Evolutionary conservation across 2,113 vertebrate species (phyloP), one percentile per base, ranked within the genome.

Genomic region (Nesogale talazaci): DNA sequence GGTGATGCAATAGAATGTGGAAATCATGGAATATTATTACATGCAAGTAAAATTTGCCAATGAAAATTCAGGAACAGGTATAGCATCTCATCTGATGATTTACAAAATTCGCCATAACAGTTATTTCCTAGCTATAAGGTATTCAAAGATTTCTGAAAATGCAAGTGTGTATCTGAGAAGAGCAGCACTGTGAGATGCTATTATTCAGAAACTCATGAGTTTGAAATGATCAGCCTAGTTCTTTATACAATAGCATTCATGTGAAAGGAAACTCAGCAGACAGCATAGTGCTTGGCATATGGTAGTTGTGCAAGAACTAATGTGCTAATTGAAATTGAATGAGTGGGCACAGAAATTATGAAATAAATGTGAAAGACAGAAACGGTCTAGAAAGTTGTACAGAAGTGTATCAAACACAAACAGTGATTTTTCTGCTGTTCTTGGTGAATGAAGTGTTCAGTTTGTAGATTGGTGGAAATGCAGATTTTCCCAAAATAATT

Each of bases 291-390:
- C 42, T 8, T 88, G 40, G 10, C 29, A 77, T 81, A 40, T 77
- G 63, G 20, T 84, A 84, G 29, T 72, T 70, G 9, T 57, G 74
- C 91, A 52, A 77, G 10, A 77, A 86, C 10, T 86, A 69, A 74
- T 79, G 78, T 74, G 46, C 79, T 77, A 87, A 46, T 77, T 65
- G 79, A 81, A 90, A 31, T 70, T 92, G 12, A 84, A 81, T 52
- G 52, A 90, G 91, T 46, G 9, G 23, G 10, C 27, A 70, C 46
- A 46, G 5, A 84, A 19, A 1, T 40, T 83, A 80, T 88, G 14
- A 83, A 38, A 57, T 76, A 63, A 80, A 19, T 29, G 70, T 77
- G 12, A 63, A n/a, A n/a, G n/a, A 38, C 40, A 89, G 31, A 89
- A 86, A 57, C 56, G 67, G 4, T 34, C 83, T 11, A 83, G 40